Evolutionary conservation across 1,140 invertebrate species (phyloP), one percentile per base, ranked within the genome.

Genomic region (Tetragnatha versicolor): DNA sequence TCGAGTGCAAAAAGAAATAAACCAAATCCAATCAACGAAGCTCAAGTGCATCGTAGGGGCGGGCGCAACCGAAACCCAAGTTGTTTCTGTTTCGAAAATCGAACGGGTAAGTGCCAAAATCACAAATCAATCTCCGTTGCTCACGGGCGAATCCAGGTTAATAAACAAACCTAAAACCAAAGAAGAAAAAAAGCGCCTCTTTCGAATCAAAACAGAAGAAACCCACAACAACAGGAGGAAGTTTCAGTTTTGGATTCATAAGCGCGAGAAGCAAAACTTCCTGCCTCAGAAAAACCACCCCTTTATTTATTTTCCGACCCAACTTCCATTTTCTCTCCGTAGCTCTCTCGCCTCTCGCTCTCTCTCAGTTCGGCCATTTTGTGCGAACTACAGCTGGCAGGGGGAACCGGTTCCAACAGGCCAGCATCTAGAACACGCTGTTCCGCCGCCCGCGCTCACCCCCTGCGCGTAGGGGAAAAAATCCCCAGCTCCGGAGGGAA

Each of bases 341-440:
- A n/a, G n/a, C n/a, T n/a, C n/a, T 45, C 42, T n/a, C n/a, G 42
- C 42, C 42, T n/a, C n/a, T n/a, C n/a, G n/a, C n/a, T n/a, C n/a
- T n/a, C n/a, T n/a, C n/a, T n/a, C n/a, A n/a, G n/a, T n/a, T 78
- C 63, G 76, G 51, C 72, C 70, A 70, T 70, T 70, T 70, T 70
- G 42, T 42, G 37, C 37, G 35, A 29, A 61, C 47, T 78, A 65
- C 76, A 78, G 76, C 65, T 78, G 76, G 61, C 37, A 68, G 76
- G 25, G 3, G n/a, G 53, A 78, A 78, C 76, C 65, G 76, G 76
- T 78, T 78, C 53, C 27, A 33, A 69, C 76, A 68, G 35, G 76
- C 65, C 42, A n/a, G 29, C 72, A 63, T 63, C 31, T 63, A 63
- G 72, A 78, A 39, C 61, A 47, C 14, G 76, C 51, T 14, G 47